phyloP scores from a whole-genome alignment of 2,113 vertebrate genomes.

The Podiceps cristatus region DNA sequence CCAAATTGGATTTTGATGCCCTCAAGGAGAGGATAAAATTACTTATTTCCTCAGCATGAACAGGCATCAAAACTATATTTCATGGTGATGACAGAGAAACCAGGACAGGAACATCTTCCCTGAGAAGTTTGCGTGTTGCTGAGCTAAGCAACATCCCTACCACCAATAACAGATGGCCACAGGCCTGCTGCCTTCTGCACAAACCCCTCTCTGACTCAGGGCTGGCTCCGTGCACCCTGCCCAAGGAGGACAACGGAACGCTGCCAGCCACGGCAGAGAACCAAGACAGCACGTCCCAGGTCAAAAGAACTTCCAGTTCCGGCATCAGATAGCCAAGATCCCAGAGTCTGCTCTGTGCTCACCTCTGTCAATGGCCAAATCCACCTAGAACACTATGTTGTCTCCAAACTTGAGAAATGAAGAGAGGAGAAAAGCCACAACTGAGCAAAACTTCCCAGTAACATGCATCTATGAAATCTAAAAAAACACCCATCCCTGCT shows the following conservation, averaged over 20 bases:
- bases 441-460: neutral
- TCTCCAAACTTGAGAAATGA: neutral
- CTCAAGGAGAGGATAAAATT: conserved; percentile 64
- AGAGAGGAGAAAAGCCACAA: neutral
- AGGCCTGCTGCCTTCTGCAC: neutral
- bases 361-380: neutral
- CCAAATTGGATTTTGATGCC: conserved; percentile 67
- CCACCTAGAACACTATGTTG: neutral
- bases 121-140: neutral
- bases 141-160: neutral
- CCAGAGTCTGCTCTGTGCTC: neutral
- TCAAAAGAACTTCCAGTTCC: neutral
- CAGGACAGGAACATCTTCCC: neutral
- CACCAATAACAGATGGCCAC: neutral
- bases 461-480: neutral
- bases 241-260: fast-evolving
- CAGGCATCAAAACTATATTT: conserved; percentile 36
- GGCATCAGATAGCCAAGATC: neutral
- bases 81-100: neutral
- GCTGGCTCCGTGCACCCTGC: fast-evolving
- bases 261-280: fast-evolving
- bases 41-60: conserved; percentile 59
- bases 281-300: neutral
- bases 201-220: neutral
- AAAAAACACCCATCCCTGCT: neutral